Evolutionary conservation across 2,113 vertebrate genomes (phyloP).

Genomic region (Megalops atlanticus): DNA sequence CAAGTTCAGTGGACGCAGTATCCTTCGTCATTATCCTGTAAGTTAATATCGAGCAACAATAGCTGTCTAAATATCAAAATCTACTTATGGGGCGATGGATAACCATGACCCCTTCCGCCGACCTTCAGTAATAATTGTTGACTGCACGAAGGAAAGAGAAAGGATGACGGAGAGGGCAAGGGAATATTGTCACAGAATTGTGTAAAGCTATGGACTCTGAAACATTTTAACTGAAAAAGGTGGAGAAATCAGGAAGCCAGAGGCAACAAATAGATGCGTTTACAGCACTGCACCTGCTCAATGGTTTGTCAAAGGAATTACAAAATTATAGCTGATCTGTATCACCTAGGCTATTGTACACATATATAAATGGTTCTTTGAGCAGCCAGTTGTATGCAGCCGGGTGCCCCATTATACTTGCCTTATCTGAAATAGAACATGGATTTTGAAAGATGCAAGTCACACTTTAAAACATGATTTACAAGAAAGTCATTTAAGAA

Average conservation of each 20-base stretch:
- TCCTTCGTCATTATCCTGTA: conserved; percentile 72
- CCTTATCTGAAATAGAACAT: background rate
- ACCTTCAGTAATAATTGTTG: conserved; percentile 52
- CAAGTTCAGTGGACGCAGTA: conserved; percentile 68
- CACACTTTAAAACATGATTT: too few species aligned
- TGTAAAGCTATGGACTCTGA: background rate
- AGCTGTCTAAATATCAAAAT: conserved; percentile 69
- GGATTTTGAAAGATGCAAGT: too few species aligned
- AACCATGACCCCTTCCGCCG: conserved; percentile 53
- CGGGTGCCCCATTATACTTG: too few species aligned
- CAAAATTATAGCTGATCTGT: background rate
- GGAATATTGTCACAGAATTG: too few species aligned
- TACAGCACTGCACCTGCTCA: background rate
- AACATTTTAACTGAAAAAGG: background rate
- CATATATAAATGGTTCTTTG: background rate
- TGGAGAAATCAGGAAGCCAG: background rate
- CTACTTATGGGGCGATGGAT: conserved; percentile 56
- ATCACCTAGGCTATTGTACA: background rate
- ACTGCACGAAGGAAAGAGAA: background rate
- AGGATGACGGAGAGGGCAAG: background rate
- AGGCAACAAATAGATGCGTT: background rate
- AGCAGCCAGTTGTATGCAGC: too few species aligned
- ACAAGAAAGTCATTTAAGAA: too few species aligned
- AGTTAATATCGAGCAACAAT: conserved; percentile 70
- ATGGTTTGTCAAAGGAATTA: background rate